A percentile compares a stretch with the other conserved stretches of the same genome.
Conservation (phyloP, 2,797 vertebrate species). For the Fringilla coelebs region DNA sequence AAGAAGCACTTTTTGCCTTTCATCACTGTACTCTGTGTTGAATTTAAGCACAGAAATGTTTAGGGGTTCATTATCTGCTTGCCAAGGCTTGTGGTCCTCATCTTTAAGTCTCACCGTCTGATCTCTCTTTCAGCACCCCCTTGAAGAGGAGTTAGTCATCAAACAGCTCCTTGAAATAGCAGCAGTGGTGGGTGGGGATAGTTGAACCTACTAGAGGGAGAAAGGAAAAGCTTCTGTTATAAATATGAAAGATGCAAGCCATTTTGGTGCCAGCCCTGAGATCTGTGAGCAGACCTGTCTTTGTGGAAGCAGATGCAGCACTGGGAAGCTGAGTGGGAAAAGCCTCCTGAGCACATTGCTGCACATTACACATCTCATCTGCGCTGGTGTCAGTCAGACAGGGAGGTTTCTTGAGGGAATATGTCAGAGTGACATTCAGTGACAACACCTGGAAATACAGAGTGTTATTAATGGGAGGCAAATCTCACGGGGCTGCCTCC, state of each 20-base stretch:
- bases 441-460: constrained; percentile 38
- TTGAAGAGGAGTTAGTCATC: background rate
- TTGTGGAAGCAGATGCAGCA: background rate
- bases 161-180: background rate
- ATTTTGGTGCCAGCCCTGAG: background rate
- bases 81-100: background rate
- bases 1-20: background rate
- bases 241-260: background rate
- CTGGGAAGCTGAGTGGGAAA: background rate
- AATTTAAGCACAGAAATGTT: background rate
- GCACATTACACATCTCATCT: background rate
- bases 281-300: background rate
- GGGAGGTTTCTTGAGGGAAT: background rate
- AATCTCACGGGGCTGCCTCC: background rate
- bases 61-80: background rate
- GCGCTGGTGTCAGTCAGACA: background rate
- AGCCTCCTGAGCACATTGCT: background rate
- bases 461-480: background rate
- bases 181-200: background rate
- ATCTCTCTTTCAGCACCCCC: background rate
- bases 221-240: background rate
- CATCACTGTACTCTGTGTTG: background rate
- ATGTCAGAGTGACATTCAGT: constrained; percentile 11
- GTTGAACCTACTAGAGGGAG: background rate
- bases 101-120: background rate